phyloP scores from a whole-genome alignment of 2,888 invertebrate species.

The Blastobasis lacticolella region DNA sequence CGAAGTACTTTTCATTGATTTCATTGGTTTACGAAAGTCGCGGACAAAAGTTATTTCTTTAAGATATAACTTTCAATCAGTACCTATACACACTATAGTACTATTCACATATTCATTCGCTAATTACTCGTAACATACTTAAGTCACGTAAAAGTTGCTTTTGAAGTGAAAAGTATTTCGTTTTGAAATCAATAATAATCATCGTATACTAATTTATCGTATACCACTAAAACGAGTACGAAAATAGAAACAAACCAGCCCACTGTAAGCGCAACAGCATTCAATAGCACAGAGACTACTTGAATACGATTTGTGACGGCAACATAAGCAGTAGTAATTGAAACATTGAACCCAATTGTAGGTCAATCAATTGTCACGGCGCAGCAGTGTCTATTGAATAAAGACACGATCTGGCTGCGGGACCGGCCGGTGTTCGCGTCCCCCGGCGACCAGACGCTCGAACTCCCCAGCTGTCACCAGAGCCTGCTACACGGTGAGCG shows the following conservation, averaged over 20 bases:
- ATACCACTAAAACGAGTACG: neutral
- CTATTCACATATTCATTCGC: too few relatives aligned
- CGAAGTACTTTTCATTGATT: too few relatives aligned
- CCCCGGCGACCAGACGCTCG: slow-evolving; percentile 48
- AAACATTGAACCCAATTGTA: slow-evolving; percentile 52
- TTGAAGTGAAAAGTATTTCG: too few relatives aligned
- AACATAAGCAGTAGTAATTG: slow-evolving; percentile 32
- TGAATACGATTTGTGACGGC: neutral
- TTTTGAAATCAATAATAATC: neutral
- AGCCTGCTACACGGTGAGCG: slow-evolving; percentile 61
- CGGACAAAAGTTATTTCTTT: too few relatives aligned
- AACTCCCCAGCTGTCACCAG: slow-evolving; percentile 61
- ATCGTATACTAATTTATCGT: too few relatives aligned
- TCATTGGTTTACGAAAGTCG: too few relatives aligned
- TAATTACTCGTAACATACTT: too few relatives aligned
- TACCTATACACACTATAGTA: too few relatives aligned
- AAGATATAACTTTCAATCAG: too few relatives aligned
- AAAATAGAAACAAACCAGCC: neutral
- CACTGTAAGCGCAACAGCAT: neutral
- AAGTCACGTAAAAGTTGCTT: too few relatives aligned
- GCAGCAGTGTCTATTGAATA: slow-evolving; percentile 67
- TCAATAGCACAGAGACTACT: too few relatives aligned
- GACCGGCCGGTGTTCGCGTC: slow-evolving; percentile 61
- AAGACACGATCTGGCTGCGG: slow-evolving; percentile 67
- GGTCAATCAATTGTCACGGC: slow-evolving; percentile 69